Base-by-base conservation (phyloP, 2,113 vertebrate species). In the Lamprologus speciosus region DNA sequence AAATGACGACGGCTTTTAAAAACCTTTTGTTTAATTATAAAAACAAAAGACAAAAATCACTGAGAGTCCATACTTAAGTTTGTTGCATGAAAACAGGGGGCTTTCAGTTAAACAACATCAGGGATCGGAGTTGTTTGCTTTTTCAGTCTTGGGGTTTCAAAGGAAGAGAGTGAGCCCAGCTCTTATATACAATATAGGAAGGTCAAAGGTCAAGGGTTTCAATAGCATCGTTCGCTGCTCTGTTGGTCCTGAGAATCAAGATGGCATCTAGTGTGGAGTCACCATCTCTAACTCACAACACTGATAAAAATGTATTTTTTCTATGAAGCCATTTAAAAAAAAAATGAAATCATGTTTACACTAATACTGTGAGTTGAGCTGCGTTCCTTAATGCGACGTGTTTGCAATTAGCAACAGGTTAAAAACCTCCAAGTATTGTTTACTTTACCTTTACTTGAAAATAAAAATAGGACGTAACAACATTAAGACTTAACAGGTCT, bases 151-250 rank as follows among this genome's bases (percentile, higher is more conserved):
- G 31, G 42, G 54, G 60, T 94, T 94, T 94, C 94, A 96, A 95
- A 96, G 94, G 87, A 84, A 91, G 65, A 87, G 70, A 92, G 80
- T 80, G 65, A 81, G 90, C 91, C 90, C 89, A 93, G 92, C 91
- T 90, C 88, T 87, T 88, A 92, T 57, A 89, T 80, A 85, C 84
- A 54, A 83, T 95, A 93, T n/a, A 53, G 82, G 84, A 50, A 89
- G 94, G 95, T 94, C 92, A 92, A 73, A 54, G 94, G 92, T 94
- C 86, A 54, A 63, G 84, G 90, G 93, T 93, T 94, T 85, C 92
- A 89, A 94, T 88, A 95, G 94, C 94, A 94, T 90, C 47, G 81
- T 91, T 94, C 73, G 58, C 84, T 40, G 5, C 87, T 89, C 70
- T 80, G 82, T 88, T 81, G 58, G 87, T 79, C 33, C 73, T 65